phyloP scores from a whole-genome alignment of 2,113 vertebrate genomes.

The Ardeotis arabs region DNA sequence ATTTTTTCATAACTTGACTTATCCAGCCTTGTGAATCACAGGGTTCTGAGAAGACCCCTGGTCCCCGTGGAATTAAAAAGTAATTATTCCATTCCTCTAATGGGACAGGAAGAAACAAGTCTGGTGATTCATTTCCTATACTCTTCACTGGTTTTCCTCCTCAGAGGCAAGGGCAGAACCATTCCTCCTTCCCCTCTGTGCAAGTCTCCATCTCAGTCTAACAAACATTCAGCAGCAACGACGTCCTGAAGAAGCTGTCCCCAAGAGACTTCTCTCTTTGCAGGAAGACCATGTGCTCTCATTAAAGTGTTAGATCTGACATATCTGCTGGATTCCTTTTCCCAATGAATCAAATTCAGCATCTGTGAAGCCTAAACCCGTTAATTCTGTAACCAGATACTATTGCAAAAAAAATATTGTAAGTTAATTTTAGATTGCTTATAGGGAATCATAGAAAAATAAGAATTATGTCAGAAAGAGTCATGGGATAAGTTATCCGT shows the following conservation, averaged over 20 bases:
- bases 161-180: neutral
- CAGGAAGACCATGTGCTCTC: neutral
- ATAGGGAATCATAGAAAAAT: neutral
- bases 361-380: neutral
- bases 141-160: neutral
- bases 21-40: neutral
- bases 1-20: neutral
- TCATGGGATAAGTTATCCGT: neutral
- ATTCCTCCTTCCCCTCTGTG: neutral
- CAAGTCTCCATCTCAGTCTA: neutral
- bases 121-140: constrained; percentile 12
- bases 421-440: neutral
- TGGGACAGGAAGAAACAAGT: neutral
- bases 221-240: neutral
- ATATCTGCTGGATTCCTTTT: neutral
- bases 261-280: neutral
- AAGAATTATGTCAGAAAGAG: neutral
- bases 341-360: neutral
- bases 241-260: neutral
- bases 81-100: constrained; percentile 36
- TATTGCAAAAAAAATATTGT: neutral
- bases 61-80: neutral
- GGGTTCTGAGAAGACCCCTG: neutral
- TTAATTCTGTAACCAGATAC: neutral
- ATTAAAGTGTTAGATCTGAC: neutral